Evolutionary conservation across 2,113 vertebrate species (phyloP).

Genomic region (Scolopax mira): DNA sequence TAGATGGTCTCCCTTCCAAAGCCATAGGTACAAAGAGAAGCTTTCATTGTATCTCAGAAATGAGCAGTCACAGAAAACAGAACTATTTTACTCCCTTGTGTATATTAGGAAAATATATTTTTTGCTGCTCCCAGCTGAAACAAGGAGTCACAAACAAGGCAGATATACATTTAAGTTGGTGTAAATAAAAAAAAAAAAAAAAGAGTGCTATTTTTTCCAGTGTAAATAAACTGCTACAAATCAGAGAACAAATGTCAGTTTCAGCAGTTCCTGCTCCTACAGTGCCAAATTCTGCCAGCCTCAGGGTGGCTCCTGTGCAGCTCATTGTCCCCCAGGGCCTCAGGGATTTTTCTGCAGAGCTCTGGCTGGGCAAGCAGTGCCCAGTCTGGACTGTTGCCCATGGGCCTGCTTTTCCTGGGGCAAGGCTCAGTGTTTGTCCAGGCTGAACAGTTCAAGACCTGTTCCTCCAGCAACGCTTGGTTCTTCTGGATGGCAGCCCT

Average conservation of each 20-base stretch:
- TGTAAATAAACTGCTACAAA: not conserved
- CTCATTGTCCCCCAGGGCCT: fast-evolving
- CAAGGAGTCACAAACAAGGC: not conserved
- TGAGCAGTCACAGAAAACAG: not conserved
- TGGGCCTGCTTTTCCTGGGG: not conserved
- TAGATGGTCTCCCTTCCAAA: not conserved
- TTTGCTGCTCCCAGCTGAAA: not conserved
- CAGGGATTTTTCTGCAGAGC: not conserved
- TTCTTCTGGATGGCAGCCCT: not conserved
- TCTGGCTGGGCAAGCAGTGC: not conserved
- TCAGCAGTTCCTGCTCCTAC: not conserved
- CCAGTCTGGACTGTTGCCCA: not conserved
- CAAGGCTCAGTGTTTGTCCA: not conserved
- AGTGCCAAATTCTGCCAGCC: not conserved
- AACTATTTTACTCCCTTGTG: not conserved
- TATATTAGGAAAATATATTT: not conserved
- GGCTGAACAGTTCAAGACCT: not conserved
- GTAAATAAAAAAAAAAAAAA: no score
- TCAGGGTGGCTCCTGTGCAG: not conserved
- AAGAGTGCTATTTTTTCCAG: not conserved
- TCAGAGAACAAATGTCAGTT: not conserved
- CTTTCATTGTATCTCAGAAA: not conserved
- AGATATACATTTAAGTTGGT: not conserved
- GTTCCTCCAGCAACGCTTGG: fast-evolving
- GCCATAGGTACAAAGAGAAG: not conserved